Base-by-base conservation (phyloP, 2,888 invertebrate species). In the Mythimna vitellina region DNA sequence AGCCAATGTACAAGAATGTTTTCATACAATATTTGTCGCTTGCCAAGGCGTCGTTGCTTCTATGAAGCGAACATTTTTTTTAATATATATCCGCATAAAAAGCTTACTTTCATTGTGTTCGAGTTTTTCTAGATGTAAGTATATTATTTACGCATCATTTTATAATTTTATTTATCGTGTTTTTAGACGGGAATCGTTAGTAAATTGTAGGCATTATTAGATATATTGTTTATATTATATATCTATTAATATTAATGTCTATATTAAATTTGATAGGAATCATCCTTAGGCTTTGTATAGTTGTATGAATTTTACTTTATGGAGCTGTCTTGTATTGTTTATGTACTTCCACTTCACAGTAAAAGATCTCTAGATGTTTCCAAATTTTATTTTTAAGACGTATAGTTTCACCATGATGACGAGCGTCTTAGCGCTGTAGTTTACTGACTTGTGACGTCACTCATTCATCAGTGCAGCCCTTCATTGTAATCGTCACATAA, bases 1-100 rank as follows among this genome's bases (percentile, higher is more conserved):
- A 92, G 89, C 86, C 82, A 89, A 88, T 92, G 92, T 94, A 92
- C 91, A 90, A 92, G 87, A 89, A 89, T 75, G 72, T 88, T 89
- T 88, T 88, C 83, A 89, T 83, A 90, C 78, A 69, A 76, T 85
- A 87, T 87, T n/a, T n/a, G n/a, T n/a, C n/a, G 90, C 92, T 93
- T 93, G 94, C 93, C 93, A 91, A 89, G 88, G 89, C 91, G 86
- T 83, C 81, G 86, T 92, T 90, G 93, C 95, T 95, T 95, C 94
- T 93, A 94, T 95, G 95, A 95, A 95, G 95, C 88, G 91, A 89
- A 80, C 80, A 78, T 67, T 74, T 79, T 63, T 65, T 42, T 42
- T 5, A 71, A 70, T 80, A 69, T 80, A 80, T 84, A 81, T 63
- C 73, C 76, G 62, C 68, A 73, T 80, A 78, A 72, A 81, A 78